Evolutionary conservation across 1,140 invertebrate genomes (phyloP).

Genomic region (Tetramorium simillimum): DNA sequence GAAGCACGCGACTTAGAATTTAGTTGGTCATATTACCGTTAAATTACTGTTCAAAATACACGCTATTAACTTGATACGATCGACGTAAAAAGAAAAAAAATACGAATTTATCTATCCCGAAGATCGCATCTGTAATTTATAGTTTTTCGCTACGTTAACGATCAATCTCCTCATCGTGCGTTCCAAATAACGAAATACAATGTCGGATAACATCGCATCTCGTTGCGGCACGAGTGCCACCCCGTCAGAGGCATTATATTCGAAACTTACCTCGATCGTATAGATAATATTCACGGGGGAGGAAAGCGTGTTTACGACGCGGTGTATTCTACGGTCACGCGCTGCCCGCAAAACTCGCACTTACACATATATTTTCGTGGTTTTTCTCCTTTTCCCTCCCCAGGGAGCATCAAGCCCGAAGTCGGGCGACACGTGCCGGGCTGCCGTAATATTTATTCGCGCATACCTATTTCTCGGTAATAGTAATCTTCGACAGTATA

Average conservation of each 20-base stretch:
- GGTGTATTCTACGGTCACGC: conserved; percentile 17
- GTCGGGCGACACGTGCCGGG: conserved; percentile 26
- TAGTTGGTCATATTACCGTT: not conserved
- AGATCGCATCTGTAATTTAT: not conserved
- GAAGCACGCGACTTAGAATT: not conserved
- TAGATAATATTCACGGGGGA: conserved; percentile 14
- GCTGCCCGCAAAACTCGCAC: conserved; percentile 13
- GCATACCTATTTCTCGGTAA: conserved; percentile 35
- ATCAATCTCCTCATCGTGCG: not conserved
- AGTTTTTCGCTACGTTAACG: not conserved
- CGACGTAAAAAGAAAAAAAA: not conserved
- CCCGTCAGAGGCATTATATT: conserved; percentile 11
- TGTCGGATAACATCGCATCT: not conserved
- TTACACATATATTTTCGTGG: conserved; percentile 26
- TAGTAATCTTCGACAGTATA: conserved; percentile 43
- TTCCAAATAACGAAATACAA: not conserved
- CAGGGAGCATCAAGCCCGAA: not conserved
- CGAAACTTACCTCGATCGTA: conserved; percentile 7
- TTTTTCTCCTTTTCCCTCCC: not conserved
- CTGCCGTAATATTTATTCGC: conserved; percentile 49
- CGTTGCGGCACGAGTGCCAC: not conserved
- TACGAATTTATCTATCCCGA: not conserved
- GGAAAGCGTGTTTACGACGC: conserved; percentile 21
- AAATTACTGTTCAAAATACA: not conserved
- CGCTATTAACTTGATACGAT: not conserved